phyloP scores from a whole-genome alignment of 1,140 invertebrate species.

The Zaprionus taronus region DNA sequence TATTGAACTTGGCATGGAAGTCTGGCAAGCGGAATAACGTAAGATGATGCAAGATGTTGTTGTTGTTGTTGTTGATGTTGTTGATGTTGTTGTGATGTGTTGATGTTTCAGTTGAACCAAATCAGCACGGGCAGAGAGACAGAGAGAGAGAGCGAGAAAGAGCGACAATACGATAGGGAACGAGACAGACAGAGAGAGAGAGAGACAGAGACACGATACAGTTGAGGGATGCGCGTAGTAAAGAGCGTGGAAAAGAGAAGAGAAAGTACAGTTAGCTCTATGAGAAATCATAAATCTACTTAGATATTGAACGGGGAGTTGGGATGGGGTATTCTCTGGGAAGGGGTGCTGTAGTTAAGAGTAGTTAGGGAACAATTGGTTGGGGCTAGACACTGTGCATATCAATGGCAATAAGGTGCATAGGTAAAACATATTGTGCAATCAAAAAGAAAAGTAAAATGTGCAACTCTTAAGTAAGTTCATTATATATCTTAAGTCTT shows the following conservation, averaged over 20 bases:
- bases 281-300: conserved; percentile 13
- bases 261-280: conserved; percentile 66
- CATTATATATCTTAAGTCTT: neutral
- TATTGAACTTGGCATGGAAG: conserved; percentile 75
- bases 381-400: neutral
- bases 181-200: conserved; percentile 29
- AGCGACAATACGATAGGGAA: conserved; percentile 20
- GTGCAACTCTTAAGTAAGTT: neutral
- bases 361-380: neutral
- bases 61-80: conserved; percentile 28
- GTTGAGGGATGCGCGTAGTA: conserved; percentile 24
- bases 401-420: neutral
- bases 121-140: conserved; percentile 34
- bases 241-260: conserved; percentile 48
- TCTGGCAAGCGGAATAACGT: conserved; percentile 44
- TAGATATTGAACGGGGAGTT: neutral
- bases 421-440: neutral
- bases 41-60: conserved; percentile 31
- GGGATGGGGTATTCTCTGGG: neutral
- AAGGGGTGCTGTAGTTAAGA: neutral
- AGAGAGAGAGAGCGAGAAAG: conserved; percentile 39
- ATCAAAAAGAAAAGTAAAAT: neutral
- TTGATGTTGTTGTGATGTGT: conserved; percentile 22
- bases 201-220: conserved; percentile 32
- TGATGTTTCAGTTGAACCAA: conserved; percentile 11